Base-by-base conservation (phyloP, 2,113 vertebrate genomes). In the Gambusia holbrooki region DNA sequence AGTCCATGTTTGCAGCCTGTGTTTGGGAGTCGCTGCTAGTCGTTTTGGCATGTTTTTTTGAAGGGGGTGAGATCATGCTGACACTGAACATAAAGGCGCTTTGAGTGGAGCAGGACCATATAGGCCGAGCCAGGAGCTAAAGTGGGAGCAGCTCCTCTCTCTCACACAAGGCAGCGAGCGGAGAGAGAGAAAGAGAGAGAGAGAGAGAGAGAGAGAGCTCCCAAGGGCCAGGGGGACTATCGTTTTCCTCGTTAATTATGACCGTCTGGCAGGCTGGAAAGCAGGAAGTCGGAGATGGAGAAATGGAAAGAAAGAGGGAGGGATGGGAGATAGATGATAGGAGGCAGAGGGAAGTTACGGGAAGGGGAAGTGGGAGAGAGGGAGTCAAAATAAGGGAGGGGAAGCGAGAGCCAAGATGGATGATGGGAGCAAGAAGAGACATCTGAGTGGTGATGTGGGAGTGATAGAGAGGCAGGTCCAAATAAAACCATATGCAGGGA, bases 171-270 rank as follows among this genome's bases (percentile, higher is more conserved):
- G 89, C 86, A 88, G 86, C 66, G 90, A 92, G 92, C 91, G 89
- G 92, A 90, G 88, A 25, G 51, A 89, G 87, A 91, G 91, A 32
- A 11, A 89, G 91, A 90, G 88, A 17, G 92, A 90, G 88, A 17
- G 92, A 90, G 88, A 17, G 92, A 90, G 88, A 22, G 92, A 90
- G 88, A 22, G 22, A 89, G 87, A 91, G 91, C 92, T 93, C 90
- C 89, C 89, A 76, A 91, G 92, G 92, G 90, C 92, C 91, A 66
- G 78, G 84, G 93, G 93, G 92, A 93, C 93, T 93, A 95, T 94
- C 92, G 87, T 93, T 94, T 95, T 94, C 90, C 90, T 91, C 51
- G 86, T 94, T 94, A 95, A 94, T 94, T 94, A 94, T 91, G 93
- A 93, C 88, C 92, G 94, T 94, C 94, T 95, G 94, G 94, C 90